Percentiles rank a stretch among this genome's conserved stretches.
These are phyloP conservation scores for Cavia aperea DNA, from an alignment of 2,113 vertebrate species.

Conservation along the genomic window DNA sequence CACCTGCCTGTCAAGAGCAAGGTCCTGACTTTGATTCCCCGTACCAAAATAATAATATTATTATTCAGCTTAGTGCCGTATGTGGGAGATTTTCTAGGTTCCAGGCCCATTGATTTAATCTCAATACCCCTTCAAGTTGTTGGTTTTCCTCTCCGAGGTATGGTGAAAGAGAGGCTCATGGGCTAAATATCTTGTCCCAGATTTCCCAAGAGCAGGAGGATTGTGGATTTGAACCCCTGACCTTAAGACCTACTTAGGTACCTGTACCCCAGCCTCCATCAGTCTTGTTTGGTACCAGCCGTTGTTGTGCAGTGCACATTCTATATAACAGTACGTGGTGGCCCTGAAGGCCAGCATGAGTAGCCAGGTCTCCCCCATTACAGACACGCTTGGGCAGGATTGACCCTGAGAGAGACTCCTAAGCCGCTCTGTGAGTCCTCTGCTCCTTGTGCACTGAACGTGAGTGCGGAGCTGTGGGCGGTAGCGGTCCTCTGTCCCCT, in stretches of 20 bases:
- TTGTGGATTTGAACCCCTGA: background rate
- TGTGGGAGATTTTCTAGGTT: background rate
- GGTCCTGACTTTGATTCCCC: too few species aligned
- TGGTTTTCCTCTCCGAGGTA: background rate
- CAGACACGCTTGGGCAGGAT: background rate
- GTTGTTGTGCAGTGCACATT: too few species aligned
- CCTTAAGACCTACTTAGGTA: accelerated
- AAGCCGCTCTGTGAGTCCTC: background rate
- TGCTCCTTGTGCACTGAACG: accelerated
- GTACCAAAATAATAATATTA: too few species aligned
- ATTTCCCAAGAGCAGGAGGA: background rate
- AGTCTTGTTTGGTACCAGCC: background rate
- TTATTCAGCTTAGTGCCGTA: too few species aligned
- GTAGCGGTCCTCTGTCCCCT: accelerated
- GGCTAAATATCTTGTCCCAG: background rate
- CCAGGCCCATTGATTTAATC: too few species aligned
- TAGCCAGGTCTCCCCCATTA: background rate
- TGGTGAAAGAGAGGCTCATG: background rate
- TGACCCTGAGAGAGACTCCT: background rate
- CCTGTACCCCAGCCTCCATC: accelerated
- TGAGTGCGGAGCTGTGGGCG: background rate
- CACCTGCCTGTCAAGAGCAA: too few species aligned
- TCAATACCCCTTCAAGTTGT: background rate
- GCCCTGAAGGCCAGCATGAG: background rate
- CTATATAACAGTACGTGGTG: too few species aligned